phyloP scores from a whole-genome alignment of 2,113 vertebrate species.

The Cephalopterus ornatus region DNA sequence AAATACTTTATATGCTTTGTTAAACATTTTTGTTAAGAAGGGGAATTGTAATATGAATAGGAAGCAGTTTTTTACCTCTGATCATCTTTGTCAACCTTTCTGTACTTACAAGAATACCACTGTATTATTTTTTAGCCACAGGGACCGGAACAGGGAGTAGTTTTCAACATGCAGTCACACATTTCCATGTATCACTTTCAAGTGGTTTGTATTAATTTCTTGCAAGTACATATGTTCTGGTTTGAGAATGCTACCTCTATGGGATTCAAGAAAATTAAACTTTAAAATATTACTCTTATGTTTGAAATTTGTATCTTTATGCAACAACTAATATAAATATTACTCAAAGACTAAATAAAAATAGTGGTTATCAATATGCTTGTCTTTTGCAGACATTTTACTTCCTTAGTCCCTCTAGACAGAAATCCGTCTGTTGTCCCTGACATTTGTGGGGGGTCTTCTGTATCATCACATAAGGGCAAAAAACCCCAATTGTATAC shows the following conservation, averaged over 20 bases:
- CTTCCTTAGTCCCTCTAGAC: neutral
- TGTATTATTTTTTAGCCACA: neutral
- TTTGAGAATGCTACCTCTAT: neutral
- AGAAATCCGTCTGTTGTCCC: neutral
- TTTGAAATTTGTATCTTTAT: neutral
- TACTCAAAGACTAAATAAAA: neutral
- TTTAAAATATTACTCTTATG: neutral
- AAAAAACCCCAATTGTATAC: neutral
- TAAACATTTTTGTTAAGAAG: neutral
- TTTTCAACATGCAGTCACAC: neutral
- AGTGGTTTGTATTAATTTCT: neutral
- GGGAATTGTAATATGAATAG: neutral
- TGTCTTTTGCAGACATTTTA: neutral
- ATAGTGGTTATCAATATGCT: neutral
- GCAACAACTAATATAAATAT: neutral
- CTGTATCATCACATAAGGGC: neutral
- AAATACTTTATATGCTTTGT: neutral
- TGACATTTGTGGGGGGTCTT: neutral
- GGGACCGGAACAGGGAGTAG: neutral
- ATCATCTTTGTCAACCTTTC: neutral
- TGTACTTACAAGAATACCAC: neutral
- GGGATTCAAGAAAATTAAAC: neutral
- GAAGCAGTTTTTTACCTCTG: neutral
- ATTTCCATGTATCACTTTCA: neutral
- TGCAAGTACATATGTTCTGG: neutral